Evolutionary conservation across 2,113 vertebrate species (phyloP), one percentile per base, ranked within the genome.

Genomic region (Centropus bengalensis): DNA sequence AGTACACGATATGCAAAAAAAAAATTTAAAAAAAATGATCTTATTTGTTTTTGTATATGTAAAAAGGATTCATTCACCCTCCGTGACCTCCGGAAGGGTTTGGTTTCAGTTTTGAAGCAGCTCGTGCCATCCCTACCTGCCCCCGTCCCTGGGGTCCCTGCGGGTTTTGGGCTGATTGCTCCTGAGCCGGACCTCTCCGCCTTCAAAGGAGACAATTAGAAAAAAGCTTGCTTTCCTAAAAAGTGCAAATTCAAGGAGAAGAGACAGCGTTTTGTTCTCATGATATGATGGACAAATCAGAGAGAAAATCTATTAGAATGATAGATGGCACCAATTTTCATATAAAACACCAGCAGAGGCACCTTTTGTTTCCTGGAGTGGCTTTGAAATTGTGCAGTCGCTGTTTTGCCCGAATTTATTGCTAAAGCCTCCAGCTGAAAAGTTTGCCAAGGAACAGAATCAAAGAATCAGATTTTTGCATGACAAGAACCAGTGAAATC

Each of bases 161-260:
- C 96, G 88, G 83, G 94, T 97, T 96, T 97, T 97, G 96, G 90
- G 94, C 91, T 97, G 97, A 97, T 97, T 97, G 96, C 62, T 96
- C 85, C 77, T 22, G 30, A 96, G 91, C 75, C 89, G 97, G 92
- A 96, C 94, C 90, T 97, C 95, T 96, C 94, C 88, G 95, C 94
- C 89, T 97, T 97, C 96, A 97, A 97, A 97, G 90, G 58, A 94
- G 64, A 94, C 68, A 93, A 77, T 47, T 64, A 80, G 88, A 91
- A 96, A 97, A 97, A 40, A 45, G 86, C 92, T 58, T 75, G 38
- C 74, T 77, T 83, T 93, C 91, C 86, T 74, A 63, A 93, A 83
- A 97, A 94, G 92, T 2, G 1, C 38, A 93, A 40, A 94, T 97
- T 97, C 97, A 97, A 97, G 95, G 91, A 96, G 94, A 97, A 94